phyloP scores from a whole-genome alignment of 2,888 invertebrate genomes.

The Drosophila neotestacea region DNA sequence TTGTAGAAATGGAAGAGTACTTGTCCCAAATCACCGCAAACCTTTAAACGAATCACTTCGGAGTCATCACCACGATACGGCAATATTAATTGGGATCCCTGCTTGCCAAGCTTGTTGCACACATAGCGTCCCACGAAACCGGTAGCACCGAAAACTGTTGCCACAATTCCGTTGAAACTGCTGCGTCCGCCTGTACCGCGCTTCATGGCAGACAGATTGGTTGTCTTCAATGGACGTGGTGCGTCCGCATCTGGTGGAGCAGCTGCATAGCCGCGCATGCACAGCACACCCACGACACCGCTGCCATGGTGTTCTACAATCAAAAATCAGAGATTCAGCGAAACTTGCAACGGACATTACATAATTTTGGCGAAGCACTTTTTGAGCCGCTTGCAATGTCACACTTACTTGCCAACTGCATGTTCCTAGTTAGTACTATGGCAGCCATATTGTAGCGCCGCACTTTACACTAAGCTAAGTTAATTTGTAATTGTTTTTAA shows the following conservation, averaged over 20 bases:
- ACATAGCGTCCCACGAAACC: conserved; percentile 96
- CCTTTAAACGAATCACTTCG: conserved; percentile 91
- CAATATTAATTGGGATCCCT: conserved; percentile 94
- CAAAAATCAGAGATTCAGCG: conserved; percentile 25
- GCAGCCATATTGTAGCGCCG: conserved; percentile 78
- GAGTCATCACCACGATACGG: conserved; percentile 96
- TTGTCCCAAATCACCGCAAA: conserved; percentile 97
- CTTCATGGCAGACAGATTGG: conserved; percentile 89
- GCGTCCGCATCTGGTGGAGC: conserved; percentile 69
- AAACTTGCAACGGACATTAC: conserved; percentile 56
- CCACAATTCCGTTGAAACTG: conserved; percentile 98
- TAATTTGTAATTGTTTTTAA: conserved; percentile 24
- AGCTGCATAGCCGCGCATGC: conserved; percentile 75
- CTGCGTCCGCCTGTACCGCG: conserved; percentile 96
- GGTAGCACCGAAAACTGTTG: conserved; percentile 98
- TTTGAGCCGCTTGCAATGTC: not conserved
- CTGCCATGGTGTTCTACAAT: conserved; percentile 77
- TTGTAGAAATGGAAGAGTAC: conserved; percentile 95
- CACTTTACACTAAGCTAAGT: conserved; percentile 36
- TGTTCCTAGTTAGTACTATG: conserved; percentile 82
- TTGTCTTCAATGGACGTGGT: conserved; percentile 85
- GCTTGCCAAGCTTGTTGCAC: conserved; percentile 95
- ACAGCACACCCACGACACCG: conserved; percentile 81
- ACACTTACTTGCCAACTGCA: conserved; percentile 84
- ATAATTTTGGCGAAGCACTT: conserved; percentile 64